Evolutionary conservation across 2,113 vertebrate species (phyloP), one percentile per base, ranked within the genome.

Genomic region (Leptobrachium ailaonicum): DNA sequence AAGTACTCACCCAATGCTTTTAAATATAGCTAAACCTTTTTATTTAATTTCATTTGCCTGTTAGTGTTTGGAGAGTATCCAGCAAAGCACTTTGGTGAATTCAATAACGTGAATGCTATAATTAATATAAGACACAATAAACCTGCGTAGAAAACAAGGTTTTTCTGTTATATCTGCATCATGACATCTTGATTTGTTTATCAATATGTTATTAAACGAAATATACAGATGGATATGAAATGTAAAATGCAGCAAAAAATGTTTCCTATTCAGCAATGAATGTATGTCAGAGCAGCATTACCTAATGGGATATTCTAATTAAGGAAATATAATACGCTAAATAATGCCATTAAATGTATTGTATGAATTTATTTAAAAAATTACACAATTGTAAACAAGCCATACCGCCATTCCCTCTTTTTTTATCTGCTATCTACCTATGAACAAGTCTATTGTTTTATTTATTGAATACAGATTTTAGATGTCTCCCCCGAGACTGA

Each of bases 1-100:
- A 88, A 91, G 88, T 83, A 87, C 86, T 90, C 89, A 85, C 86
- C 74, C 6, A 73, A 54, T 84, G 85, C 82, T 77, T 82, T 92
- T 90, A 92, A 90, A 92, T 86, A 89, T 80, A 83, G 82, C 84
- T 87, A 85, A 92, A 89, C 90, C 90, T 91, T 92, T 90, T 85
- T 87, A 86, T 91, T 89, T 92, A 89, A 94, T 94, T 95, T 91
- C 90, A 91, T 93, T 91, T 87, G 83, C 82, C 86, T 93, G 87
- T 90, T 92, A 93, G 89, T 85, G 79, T 87, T 91, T 96, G 95
- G 94, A 96, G 85, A 85, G 84, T 79, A 82, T 95, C 94, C 94
- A 95, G 87, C 80, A 92, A 90, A 90, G 90, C 94, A 94, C 93
- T 95, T 88, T 88, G 90, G 88, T 80, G 91, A 94, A 94, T 91